Conservation (phyloP, 30 jellyfish, hydroid and myxozoan genomes). For the Hydractinia echinata region DNA sequence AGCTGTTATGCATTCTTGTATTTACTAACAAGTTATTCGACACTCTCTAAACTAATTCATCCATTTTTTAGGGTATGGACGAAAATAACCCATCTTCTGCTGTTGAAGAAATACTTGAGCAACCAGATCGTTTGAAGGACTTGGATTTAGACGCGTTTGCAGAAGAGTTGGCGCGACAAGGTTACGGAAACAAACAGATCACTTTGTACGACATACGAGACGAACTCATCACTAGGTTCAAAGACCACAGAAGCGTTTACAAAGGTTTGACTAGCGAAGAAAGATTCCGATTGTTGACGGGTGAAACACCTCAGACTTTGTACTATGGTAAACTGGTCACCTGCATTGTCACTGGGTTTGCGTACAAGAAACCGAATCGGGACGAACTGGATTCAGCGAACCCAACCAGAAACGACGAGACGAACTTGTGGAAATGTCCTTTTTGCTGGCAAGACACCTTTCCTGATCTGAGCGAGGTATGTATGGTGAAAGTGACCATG, state of each 20-base stretch:
- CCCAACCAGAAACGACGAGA: conserved; percentile 87
- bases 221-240: conserved; percentile 77
- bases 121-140: conserved; percentile 91
- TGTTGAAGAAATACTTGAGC: conserved; percentile 86
- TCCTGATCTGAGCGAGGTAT: conserved; percentile 94
- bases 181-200: conserved; percentile 89
- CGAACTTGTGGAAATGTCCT: conserved; percentile 93
- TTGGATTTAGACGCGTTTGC: conserved; percentile 94
- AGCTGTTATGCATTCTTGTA: no score
- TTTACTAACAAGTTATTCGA: no score
- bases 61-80: conserved; percentile 72
- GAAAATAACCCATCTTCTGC: conserved; percentile 89
- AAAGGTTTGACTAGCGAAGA: conserved; percentile 57
- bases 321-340: conserved; percentile 74
- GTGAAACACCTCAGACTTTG: conserved; percentile 83
- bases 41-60: no score
- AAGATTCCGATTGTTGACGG: conserved; percentile 68
- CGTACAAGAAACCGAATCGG: conserved; percentile 80
- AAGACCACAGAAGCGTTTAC: conserved; percentile 79
- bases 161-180: conserved; percentile 97
- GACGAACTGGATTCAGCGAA: conserved; percentile 94
- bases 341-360: conserved; percentile 90
- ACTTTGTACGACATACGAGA: conserved; percentile 93
- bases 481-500: not conserved
- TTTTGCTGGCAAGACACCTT: conserved; percentile 76